phyloP scores from a whole-genome alignment of 2,113 vertebrate genomes.

The Triplophysa siluroides region DNA sequence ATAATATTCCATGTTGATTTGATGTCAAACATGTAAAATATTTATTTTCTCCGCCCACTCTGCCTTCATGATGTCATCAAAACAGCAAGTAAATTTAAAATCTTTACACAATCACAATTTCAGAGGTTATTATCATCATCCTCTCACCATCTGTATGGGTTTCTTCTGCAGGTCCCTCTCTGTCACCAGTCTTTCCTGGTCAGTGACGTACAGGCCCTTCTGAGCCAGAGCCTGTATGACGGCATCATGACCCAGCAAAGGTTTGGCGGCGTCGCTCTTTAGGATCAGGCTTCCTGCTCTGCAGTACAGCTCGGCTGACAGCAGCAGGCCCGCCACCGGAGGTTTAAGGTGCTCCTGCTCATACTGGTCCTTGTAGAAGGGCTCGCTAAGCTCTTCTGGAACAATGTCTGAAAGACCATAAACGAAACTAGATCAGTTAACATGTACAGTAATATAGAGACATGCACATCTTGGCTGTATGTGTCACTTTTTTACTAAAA shows the following conservation, averaged over 20 bases:
- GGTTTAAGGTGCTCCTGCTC: constrained; percentile 98
- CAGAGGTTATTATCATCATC: not conserved
- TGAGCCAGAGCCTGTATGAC: constrained; percentile 95
- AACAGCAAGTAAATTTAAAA: no score
- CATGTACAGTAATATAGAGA: not conserved
- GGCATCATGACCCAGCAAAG: constrained; percentile 90
- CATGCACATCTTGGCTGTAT: no score
- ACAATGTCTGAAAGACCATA: constrained; percentile 79
- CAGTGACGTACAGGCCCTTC: constrained; percentile 93
- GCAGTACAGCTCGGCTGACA: constrained; percentile 95
- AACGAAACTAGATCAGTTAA: not conserved
- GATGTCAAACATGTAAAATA: no score
- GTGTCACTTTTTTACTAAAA: no score
- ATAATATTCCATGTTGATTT: no score
- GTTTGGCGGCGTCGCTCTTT: constrained; percentile 86
- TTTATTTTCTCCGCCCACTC: no score
- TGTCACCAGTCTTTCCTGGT: constrained; percentile 91
- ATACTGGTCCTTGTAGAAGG: constrained; percentile 97
- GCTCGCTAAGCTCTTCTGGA: constrained; percentile 87
- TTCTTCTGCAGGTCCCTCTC: constrained; percentile 92
- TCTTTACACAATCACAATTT: no score
- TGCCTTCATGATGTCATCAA: no score
- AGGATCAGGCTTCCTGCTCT: constrained; percentile 91
- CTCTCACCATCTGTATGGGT: constrained; percentile 94
- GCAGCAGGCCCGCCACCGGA: constrained; percentile 87